Base-by-base conservation (phyloP, 2,797 vertebrate species). In the Amblyopsis hoosieri region DNA sequence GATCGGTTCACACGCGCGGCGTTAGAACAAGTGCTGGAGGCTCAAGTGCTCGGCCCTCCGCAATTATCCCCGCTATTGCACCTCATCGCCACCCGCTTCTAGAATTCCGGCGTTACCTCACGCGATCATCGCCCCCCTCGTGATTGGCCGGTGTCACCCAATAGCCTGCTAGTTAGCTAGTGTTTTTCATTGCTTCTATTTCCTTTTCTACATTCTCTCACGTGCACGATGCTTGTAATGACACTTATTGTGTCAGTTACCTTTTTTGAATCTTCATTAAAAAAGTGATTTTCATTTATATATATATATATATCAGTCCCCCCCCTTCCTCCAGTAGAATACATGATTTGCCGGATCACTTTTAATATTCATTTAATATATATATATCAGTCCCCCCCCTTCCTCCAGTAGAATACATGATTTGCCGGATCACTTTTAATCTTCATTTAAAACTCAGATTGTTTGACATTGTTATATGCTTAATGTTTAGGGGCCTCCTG, bases 1-100 rank as follows among this genome's bases (percentile, higher is more conserved):
- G 69, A 76, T 82, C 67, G 48, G 78, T 87, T 88, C 82, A 87
- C 90, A 87, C 87, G 67, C 81, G 78, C 70, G 69, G 87, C 77
- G 87, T 89, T 85, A 82, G 11, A 46, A 8, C 69, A 53, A 80
- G 80, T 74, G 84, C 84, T 83, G 49, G 57, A 78, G 84, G 80
- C 73, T 75, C 60, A 60, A 84, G 78, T 64, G 62, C 69, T 69
- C 55, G 60, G 72, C 70, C 68, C 69, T 74, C 60, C 37, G 64
- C 75, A 78, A 76, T 80, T 76, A 80, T 71, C 66, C 62, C 66
- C 54, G 52, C 8, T 53, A 58, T 54, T 57, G 17, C 45, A 45
- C 54, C 57, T 29, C 65, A 56, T 76, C 19, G 17, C 23, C 37
- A 23, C 23, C 23, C 60, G 59, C 37, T 50, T 53, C n/a, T 7